Evolutionary conservation across 2,888 invertebrate genomes (phyloP), one percentile per base, ranked within the genome.

Genomic region (Hololepta plana): DNA sequence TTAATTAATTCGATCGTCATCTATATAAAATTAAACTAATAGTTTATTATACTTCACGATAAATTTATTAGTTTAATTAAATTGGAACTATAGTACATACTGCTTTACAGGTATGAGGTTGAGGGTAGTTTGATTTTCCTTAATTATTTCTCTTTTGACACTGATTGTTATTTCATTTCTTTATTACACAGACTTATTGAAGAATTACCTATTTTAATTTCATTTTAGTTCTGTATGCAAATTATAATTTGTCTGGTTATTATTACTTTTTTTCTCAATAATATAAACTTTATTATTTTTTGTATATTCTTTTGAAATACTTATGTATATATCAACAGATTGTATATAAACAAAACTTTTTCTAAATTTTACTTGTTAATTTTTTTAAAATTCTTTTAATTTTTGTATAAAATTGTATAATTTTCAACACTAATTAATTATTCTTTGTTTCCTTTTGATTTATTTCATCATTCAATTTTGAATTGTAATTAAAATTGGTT

Each of bases 91-190:
- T 45, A 32, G 40, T 44, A 46, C 43, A 46, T 43, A 38, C 35
- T 40, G 38, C 37, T 45, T 17, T 42, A 45, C 42, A 42, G 38
- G 38, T 43, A 44, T 38, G 38, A 41, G 27, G 40, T 34, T 34
- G 33, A 35, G 37, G 39, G 39, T 35, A 37, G 38, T 42, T 43
- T 44, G 39, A 44, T 43, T 45, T 42, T 42, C 39, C 43, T 44
- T 38, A 36, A 37, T 42, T 33, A 40, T n/a, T n/a, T 24, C 24
- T 28, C 15, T 31, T 31, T 31, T 31, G 38, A 44, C 40, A 42
- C 38, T 46, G 43, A 46, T 46, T 46, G 44, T 40, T 38, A 37
- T 33, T 41, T 41, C n/a, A n/a, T n/a, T n/a, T n/a, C n/a, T n/a
- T n/a, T 44, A 41, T 41, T 46, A 46, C 46, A 46, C 40, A 42